These are phyloP conservation scores for Thera obeliscata DNA, from an alignment of 2,888 invertebrate genomes.

Conservation along the genomic window DNA sequence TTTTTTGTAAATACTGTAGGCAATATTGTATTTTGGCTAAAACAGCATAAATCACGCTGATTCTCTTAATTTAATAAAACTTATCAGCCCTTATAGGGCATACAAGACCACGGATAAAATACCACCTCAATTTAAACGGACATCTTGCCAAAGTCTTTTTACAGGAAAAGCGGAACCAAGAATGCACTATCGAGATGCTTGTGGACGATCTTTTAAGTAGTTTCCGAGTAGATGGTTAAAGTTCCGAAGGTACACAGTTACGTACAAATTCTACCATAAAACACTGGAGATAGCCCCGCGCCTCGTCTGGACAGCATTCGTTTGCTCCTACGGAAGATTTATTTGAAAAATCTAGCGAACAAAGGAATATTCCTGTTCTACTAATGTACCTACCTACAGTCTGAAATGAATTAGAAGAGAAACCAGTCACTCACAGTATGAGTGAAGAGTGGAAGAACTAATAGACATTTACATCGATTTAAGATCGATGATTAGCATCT, in stretches of 20 bases:
- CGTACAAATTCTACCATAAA: constrained; percentile 45
- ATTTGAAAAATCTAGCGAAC: constrained; percentile 56
- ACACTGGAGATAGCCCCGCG: constrained; percentile 46
- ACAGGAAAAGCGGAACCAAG: constrained; percentile 19
- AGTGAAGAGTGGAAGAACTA: not conserved
- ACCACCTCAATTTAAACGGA: constrained; percentile 1
- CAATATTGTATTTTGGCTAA: not conserved
- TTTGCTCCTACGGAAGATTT: constrained; percentile 56
- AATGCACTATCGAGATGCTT: constrained; percentile 25
- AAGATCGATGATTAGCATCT: too few relatives aligned
- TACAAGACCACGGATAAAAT: not conserved
- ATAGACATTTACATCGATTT: too few relatives aligned
- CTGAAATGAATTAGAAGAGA: not conserved
- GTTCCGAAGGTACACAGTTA: constrained; percentile 35
- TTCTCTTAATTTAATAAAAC: too few relatives aligned
- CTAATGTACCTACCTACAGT: constrained; percentile 15
- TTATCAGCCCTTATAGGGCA: too few relatives aligned
- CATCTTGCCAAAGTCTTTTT: constrained; percentile 14
- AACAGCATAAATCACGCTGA: too few relatives aligned
- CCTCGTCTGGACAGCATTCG: constrained; percentile 49
- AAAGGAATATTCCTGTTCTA: constrained; percentile 59
- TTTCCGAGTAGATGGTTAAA: constrained; percentile 39
- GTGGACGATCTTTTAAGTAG: constrained; percentile 36
- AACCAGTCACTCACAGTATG: not conserved
- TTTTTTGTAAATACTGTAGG: not conserved